Evolutionary conservation across 2,888 invertebrate genomes (phyloP), one percentile per base, ranked within the genome.

Genomic region (Esperia sulphurella): DNA sequence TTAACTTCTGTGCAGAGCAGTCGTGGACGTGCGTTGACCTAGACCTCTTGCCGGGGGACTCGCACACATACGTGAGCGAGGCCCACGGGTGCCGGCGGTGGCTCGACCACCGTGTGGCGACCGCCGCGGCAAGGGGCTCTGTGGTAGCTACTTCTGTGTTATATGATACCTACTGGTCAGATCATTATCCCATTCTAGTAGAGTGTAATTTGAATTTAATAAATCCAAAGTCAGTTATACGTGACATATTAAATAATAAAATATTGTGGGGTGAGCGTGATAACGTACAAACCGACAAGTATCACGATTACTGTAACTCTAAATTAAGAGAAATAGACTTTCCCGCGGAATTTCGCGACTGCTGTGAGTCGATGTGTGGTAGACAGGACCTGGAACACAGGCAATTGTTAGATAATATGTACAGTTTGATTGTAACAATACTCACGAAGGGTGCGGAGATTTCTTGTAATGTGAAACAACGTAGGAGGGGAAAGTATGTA

Each of bases 31-130:
- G 65, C 43, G 54, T 48, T 10, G 63, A 60, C 35, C 41, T 53
- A 0, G 46, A 55, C 1, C 10, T n/a, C 31, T 31, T 54, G 21
- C 49, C 49, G 6, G 9, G 48, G 3, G 50, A 52, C 14, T 48
- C 53, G 0, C 54, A 56, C 35, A 65, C 59, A 0, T 62, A 46
- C 44, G 33, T 59, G 0, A 61, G 61, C 46, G 56, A 60, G 12
- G 53, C 53, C n/a, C 37, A 43, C n/a, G 43, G 43, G 1, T 14
- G n/a, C 5, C 10, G 21, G n/a, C 14, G 43, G 1, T 43, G 43
- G 44, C n/a, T 45, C 3, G 44, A 45, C 29, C 44, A 45, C 14
- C 38, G 44, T n/a, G 1, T 45, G 8, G 29, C n/a, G 8, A 45
- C 44, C 8, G 2, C 2, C n/a, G n/a, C 44, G 1, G 45, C 45